phyloP scores from a whole-genome alignment of 1,140 invertebrate species.

The Chironomus striatipennis region DNA sequence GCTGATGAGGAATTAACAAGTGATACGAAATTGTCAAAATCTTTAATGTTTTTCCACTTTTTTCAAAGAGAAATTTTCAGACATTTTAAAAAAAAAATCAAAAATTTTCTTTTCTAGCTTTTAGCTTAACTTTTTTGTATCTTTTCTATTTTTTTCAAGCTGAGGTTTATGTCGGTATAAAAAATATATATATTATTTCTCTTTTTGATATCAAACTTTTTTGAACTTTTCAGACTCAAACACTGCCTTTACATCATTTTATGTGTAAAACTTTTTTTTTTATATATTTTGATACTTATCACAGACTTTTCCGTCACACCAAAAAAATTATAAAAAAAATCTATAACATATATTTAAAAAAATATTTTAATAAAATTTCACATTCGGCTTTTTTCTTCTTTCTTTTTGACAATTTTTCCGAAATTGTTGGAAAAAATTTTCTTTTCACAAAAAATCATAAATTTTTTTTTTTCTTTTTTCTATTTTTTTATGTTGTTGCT shows the following conservation, averaged over 20 bases:
- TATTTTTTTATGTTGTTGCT: too few species aligned
- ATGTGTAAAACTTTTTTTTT: too few species aligned
- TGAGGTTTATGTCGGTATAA: conserved; percentile 9
- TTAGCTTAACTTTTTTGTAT: background rate
- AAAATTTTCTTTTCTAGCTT: background rate
- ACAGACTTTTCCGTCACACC: conserved; percentile 22
- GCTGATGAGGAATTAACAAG: background rate
- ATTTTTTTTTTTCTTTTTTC: background rate
- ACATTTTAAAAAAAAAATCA: background rate
- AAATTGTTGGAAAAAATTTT: background rate
- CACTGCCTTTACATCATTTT: background rate
- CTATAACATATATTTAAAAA: too few species aligned
- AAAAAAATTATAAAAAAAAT: background rate
- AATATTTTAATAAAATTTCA: too few species aligned
- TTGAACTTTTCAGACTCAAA: conserved; percentile 23
- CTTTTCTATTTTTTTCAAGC: background rate
- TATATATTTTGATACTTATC: conserved; percentile 4
- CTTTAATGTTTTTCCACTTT: background rate
- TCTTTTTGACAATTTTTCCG: background rate
- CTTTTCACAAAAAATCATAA: background rate
- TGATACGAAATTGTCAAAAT: background rate
- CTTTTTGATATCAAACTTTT: conserved; percentile 17
- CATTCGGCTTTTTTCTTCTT: background rate
- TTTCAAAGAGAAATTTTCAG: background rate
- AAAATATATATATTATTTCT: conserved; percentile 10